Percentiles rank a stretch among this genome's conserved stretches.
Evolutionary conservation across 2,113 vertebrate genomes (phyloP).

Genomic region (Columbina picui): DNA sequence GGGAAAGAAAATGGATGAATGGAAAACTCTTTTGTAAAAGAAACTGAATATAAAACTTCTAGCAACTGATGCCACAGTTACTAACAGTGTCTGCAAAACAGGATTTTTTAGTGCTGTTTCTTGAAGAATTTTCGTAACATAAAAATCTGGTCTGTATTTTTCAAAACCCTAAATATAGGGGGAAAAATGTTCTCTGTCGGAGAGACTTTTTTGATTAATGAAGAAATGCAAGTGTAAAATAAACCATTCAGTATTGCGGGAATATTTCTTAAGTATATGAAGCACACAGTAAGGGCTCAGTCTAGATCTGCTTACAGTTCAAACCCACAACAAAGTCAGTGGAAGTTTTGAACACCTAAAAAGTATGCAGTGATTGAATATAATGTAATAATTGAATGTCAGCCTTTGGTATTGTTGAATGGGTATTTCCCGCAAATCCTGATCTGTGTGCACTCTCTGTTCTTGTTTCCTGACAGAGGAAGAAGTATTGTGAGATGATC

Average conservation of each 20-base stretch:
- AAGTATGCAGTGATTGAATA: not conserved
- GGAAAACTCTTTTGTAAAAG: not conserved
- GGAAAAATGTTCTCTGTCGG: not conserved
- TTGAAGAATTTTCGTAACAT: not conserved
- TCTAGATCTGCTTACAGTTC: not conserved
- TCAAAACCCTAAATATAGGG: not conserved
- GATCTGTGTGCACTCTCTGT: not conserved
- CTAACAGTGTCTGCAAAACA: not conserved
- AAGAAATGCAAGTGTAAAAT: constrained; percentile 3
- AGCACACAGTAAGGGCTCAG: not conserved
- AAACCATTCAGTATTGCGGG: not conserved
- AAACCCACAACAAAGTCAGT: not conserved
- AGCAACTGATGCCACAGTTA: not conserved
- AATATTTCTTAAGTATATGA: not conserved
- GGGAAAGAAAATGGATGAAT: not conserved
- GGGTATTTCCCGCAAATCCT: not conserved
- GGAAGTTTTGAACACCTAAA: not conserved
- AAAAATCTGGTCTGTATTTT: constrained; percentile 21
- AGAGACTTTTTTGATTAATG: not conserved
- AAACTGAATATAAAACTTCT: not conserved
- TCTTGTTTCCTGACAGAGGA: not conserved
- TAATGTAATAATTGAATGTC: not conserved
- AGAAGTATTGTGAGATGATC: not conserved
- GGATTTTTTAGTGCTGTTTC: not conserved
- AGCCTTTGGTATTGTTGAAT: not conserved